Base-by-base conservation (phyloP, 2,888 invertebrate species). In the Agrochola circellaris region DNA sequence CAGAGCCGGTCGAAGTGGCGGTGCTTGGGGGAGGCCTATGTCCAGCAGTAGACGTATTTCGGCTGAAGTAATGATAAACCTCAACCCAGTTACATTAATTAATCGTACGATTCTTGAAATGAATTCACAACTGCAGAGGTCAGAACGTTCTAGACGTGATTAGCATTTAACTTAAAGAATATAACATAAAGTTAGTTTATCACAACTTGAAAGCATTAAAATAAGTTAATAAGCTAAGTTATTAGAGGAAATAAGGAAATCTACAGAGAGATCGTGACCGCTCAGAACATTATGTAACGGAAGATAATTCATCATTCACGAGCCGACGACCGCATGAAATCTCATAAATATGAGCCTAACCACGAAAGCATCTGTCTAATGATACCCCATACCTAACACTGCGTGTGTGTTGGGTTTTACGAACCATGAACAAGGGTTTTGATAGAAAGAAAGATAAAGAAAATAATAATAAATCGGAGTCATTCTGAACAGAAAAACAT, bases 261-360 rank as follows among this genome's bases (percentile, higher is more conserved):
- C 30, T 74, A 45, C 30, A 45, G 15, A 64, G 62, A 67, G 58
- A 66, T 73, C 34, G 30, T 67, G 58, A 84, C 64, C 79, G 62
- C 72, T 71, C 58, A 51, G 8, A 67, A 34, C 51, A 85, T 71
- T 42, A 69, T 61, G 34, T 71, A 77, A 73, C 54, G 70, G 70
- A 64, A 83, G 71, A 76, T 71, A 84, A 84, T 76, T 84, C n/a
- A 87, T 80, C 73, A 80, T 87, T 84, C 71, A 64, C 68, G 61
- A 83, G 67, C 71, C 79, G 75, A 17, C 56, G 58, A 72, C 71
- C 73, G 72, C 73, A 72, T 73, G 65, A 72, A 79, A 84, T 76
- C 87, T 84, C 84, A 79, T 84, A 74, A 86, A 86, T 79, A 87
- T 68, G 62, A 66, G 58, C 61, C 48, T 62, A 64, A 83, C 75